Percentiles rank a stretch among this genome's conserved stretches.
Conservation (phyloP, 2,113 vertebrate species). For the Meleagris gallopavo region DNA sequence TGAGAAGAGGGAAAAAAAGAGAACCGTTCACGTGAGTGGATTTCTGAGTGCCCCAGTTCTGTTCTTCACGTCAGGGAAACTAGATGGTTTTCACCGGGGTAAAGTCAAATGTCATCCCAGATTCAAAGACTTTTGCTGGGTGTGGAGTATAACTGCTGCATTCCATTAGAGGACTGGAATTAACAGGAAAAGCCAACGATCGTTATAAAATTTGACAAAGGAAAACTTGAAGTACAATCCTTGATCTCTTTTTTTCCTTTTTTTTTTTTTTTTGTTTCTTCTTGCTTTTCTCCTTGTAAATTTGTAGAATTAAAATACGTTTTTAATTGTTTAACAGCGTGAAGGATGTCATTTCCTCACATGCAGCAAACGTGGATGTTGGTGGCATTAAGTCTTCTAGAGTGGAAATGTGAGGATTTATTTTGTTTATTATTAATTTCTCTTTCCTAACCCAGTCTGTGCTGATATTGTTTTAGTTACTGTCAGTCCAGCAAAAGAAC, state of each 20-base stretch:
- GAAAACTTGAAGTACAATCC: slow-evolving; percentile 35
- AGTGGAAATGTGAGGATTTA: background rate
- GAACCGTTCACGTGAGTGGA: slow-evolving; percentile 10
- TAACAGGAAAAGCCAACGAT: slow-evolving; percentile 31
- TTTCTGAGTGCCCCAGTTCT: background rate
- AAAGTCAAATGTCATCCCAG: background rate
- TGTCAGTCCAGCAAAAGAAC: background rate
- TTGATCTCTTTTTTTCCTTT: background rate
- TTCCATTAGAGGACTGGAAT: slow-evolving; percentile 57
- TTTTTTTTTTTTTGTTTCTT: background rate
- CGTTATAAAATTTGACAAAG: slow-evolving; percentile 8
- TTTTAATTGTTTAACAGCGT: slow-evolving; percentile 60
- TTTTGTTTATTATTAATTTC: too few relatives aligned
- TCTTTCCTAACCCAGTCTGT: too few relatives aligned
- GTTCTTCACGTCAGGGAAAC: background rate
- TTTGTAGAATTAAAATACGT: slow-evolving; percentile 82
- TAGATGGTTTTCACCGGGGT: background rate
- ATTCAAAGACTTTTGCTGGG: slow-evolving; percentile 21
- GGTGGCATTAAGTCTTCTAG: background rate
- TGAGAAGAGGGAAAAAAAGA: background rate
- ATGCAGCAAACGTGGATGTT: background rate
- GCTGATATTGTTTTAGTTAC: background rate
- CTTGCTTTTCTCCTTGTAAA: slow-evolving; percentile 72
- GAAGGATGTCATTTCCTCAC: slow-evolving; percentile 60
- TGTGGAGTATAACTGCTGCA: slow-evolving; percentile 39